Percentiles rank a stretch among this genome's conserved stretches.
Evolutionary conservation across 92 coral and sea anemone genomes (phyloP).

Genomic region (Porites lobata): DNA sequence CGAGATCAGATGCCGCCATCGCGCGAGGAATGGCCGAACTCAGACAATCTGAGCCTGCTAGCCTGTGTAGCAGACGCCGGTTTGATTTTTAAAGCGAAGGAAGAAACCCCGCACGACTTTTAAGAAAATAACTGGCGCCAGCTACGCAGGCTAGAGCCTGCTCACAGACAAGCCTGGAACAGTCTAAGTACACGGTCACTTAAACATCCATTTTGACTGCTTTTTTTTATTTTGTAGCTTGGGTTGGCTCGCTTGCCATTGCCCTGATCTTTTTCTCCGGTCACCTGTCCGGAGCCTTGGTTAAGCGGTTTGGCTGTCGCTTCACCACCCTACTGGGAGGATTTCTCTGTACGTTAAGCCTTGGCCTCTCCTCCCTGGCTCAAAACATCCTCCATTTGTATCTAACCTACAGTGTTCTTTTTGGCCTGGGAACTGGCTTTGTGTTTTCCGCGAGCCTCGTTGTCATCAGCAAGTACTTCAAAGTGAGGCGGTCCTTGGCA

Average conservation of each 20-base stretch:
- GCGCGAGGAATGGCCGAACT: too few relatives aligned
- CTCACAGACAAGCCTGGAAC: too few relatives aligned
- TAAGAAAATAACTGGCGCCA: too few relatives aligned
- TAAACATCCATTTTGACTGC: not conserved
- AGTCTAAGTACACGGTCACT: not conserved
- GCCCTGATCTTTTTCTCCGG: slow-evolving; percentile 57
- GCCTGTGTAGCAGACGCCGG: too few relatives aligned
- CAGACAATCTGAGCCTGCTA: too few relatives aligned
- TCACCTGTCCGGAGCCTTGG: slow-evolving; percentile 55
- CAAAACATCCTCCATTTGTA: slow-evolving; percentile 48
- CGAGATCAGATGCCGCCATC: too few relatives aligned
- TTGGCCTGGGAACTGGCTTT: slow-evolving; percentile 65
- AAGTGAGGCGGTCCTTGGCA: slow-evolving; percentile 59
- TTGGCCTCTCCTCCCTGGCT: slow-evolving; percentile 71
- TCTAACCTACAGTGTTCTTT: slow-evolving; percentile 65
- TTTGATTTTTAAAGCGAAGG: too few relatives aligned
- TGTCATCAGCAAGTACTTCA: slow-evolving; percentile 56
- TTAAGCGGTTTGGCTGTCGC: slow-evolving; percentile 64
- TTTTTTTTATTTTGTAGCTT: slow-evolving; percentile 57
- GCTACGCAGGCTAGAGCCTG: too few relatives aligned
- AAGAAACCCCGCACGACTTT: too few relatives aligned
- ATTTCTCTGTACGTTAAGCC: slow-evolving; percentile 54
- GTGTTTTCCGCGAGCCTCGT: slow-evolving; percentile 46
- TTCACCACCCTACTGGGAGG: slow-evolving; percentile 70
- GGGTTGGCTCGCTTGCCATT: slow-evolving; percentile 77